Evolutionary conservation across 2,113 vertebrate species (phyloP).

Genomic region (Phainopepla nitens): DNA sequence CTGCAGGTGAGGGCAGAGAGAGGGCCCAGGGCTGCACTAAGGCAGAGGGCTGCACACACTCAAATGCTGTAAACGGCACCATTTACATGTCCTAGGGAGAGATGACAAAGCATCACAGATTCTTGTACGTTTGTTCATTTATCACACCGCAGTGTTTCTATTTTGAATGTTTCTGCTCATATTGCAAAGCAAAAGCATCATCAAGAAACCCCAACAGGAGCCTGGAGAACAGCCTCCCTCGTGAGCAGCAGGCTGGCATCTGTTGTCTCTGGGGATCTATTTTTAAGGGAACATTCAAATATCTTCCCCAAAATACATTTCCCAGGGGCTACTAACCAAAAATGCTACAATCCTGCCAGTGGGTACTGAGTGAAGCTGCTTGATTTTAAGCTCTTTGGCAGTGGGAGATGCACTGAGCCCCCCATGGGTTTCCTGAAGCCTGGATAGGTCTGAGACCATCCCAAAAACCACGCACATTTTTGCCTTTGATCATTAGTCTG

Average conservation of each 20-base stretch:
- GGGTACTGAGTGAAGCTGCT: background rate
- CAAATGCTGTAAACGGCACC: background rate
- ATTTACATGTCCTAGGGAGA: background rate
- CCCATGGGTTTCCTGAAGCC: background rate
- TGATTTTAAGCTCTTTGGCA: background rate
- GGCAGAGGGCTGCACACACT: background rate
- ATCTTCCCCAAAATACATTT: conserved; percentile 5
- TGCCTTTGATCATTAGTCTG: background rate
- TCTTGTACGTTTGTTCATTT: conserved; percentile 1
- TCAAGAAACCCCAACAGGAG: conserved; percentile 1
- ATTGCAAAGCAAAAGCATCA: conserved; percentile 23
- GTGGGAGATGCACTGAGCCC: background rate
- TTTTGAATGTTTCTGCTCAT: conserved; percentile 40
- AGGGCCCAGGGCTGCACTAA: background rate
- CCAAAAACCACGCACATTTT: fast-evolving
- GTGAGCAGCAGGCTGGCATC: conserved; percentile 19
- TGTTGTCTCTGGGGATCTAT: conserved; percentile 4
- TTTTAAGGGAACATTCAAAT: conserved; percentile 15
- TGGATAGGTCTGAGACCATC: background rate
- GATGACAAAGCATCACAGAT: background rate
- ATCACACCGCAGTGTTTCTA: conserved; percentile 33
- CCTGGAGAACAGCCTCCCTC: background rate
- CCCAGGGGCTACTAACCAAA: background rate
- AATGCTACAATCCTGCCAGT: background rate
- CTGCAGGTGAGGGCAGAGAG: background rate